Conservation (phyloP, 2,888 invertebrate genomes). For the Aleiodes testaceus region DNA sequence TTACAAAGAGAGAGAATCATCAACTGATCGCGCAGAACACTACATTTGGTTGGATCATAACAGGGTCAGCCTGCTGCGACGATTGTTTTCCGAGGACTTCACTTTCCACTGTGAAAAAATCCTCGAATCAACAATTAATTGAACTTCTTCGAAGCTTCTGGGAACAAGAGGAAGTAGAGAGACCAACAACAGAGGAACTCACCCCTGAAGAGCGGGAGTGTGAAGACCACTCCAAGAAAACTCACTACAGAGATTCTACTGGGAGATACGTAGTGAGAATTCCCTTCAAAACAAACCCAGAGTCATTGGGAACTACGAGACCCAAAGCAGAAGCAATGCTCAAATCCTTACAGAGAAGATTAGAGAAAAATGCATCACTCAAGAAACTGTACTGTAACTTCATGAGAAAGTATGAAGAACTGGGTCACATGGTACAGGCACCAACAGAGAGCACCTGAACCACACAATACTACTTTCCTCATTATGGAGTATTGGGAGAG, state of each 20-base stretch:
- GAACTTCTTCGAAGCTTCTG: neutral
- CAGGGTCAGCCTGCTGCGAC: neutral
- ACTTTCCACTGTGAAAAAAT: neutral
- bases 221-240: constrained; percentile 35
- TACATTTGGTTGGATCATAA: constrained; percentile 1
- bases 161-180: neutral
- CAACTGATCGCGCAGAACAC: neutral
- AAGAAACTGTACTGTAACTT: constrained; percentile 20
- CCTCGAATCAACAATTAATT: neutral
- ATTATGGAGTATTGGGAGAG: constrained; percentile 37
- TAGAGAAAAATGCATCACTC: too few species aligned
- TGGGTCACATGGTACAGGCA: constrained; percentile 38
- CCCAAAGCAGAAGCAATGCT: too few species aligned
- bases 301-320: constrained; percentile 23
- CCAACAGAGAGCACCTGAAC: neutral
- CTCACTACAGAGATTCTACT: constrained; percentile 28
- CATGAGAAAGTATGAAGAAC: constrained; percentile 37
- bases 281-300: constrained; percentile 11
- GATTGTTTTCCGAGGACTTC: neutral
- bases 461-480: constrained; percentile 35
- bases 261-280: constrained; percentile 41
- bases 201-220: constrained; percentile 33
- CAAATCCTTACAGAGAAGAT: neutral
- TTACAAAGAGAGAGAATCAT: neutral
- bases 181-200: neutral